These are phyloP conservation scores for Cotesia chilonis DNA, from an alignment of 1,140 invertebrate species.

Conservation along the genomic window DNA sequence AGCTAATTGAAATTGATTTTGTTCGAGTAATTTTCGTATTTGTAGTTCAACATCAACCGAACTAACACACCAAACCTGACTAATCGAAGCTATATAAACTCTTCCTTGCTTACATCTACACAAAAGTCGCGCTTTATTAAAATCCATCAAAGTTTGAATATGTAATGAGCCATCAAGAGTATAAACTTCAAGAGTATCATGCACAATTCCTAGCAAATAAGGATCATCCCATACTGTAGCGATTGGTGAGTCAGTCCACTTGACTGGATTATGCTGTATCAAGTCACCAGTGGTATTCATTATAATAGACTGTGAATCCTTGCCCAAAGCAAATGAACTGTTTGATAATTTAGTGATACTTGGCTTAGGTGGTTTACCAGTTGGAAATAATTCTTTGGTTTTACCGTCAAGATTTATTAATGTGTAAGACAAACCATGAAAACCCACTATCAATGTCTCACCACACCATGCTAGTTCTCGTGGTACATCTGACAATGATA, in stretches of 20 bases:
- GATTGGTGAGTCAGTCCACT: constrained; percentile 84
- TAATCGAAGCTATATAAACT: constrained; percentile 86
- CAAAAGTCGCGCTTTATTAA: constrained; percentile 77
- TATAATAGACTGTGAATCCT: constrained; percentile 86
- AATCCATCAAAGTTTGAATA: constrained; percentile 64
- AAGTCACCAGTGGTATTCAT: constrained; percentile 79
- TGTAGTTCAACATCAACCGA: constrained; percentile 82
- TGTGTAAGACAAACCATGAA: constrained; percentile 62
- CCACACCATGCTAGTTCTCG: constrained; percentile 80
- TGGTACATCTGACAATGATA: constrained; percentile 85
- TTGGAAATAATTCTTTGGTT: constrained; percentile 84
- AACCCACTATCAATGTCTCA: constrained; percentile 59
- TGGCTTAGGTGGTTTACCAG: constrained; percentile 86
- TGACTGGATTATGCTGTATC: constrained; percentile 75
- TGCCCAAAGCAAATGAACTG: constrained; percentile 78
- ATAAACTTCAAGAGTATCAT: constrained; percentile 83
- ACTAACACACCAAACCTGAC: constrained; percentile 86
- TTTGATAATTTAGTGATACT: constrained; percentile 79
- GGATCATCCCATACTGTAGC: constrained; percentile 91
- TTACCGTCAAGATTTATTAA: constrained; percentile 67
- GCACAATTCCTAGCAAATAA: constrained; percentile 84
- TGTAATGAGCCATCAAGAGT: constrained; percentile 76
- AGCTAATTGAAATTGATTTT: constrained; percentile 94
- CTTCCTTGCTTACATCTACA: constrained; percentile 78
- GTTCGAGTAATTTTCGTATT: constrained; percentile 80